Evolutionary conservation across 2,113 vertebrate species (phyloP).

Genomic region (Nannobrachium achirus): DNA sequence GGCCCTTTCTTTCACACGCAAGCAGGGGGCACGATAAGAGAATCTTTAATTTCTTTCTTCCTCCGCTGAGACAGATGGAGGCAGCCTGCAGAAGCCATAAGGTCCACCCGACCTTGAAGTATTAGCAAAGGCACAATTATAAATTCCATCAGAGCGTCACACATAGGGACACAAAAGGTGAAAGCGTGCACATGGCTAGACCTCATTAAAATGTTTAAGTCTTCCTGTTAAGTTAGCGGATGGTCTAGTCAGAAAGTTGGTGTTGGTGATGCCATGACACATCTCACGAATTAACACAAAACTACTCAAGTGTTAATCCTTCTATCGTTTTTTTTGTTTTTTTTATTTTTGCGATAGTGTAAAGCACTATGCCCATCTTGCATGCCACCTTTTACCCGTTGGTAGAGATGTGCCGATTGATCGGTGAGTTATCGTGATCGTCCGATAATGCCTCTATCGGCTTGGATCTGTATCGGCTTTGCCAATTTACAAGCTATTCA

Average conservation of each 20-base stretch:
- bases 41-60: slow-evolving; percentile 44
- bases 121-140: slow-evolving; percentile 41
- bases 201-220: slow-evolving; percentile 53
- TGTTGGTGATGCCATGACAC: neutral
- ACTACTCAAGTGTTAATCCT: neutral
- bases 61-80: slow-evolving; percentile 52
- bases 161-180: slow-evolving; percentile 30
- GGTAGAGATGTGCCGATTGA: too few relatives aligned
- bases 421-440: too few relatives aligned
- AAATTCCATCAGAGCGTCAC: slow-evolving; percentile 43
- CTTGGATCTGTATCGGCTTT: too few relatives aligned
- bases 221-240: slow-evolving; percentile 22
- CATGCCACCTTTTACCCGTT: too few relatives aligned
- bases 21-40: slow-evolving; percentile 13
- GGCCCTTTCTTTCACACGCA: neutral
- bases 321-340: neutral
- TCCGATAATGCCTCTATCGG: too few relatives aligned
- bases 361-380: too few relatives aligned
- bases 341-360: too few relatives aligned
- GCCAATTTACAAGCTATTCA: too few relatives aligned
- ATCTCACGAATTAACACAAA: neutral
- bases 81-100: slow-evolving; percentile 59
- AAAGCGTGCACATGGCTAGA: slow-evolving; percentile 30
- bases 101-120: slow-evolving; percentile 64
- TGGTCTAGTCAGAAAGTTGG: slow-evolving; percentile 31